Base-by-base conservation (phyloP, 30 jellyfish, hydroid and myxozoan species). In the Aurelia sp. region DNA sequence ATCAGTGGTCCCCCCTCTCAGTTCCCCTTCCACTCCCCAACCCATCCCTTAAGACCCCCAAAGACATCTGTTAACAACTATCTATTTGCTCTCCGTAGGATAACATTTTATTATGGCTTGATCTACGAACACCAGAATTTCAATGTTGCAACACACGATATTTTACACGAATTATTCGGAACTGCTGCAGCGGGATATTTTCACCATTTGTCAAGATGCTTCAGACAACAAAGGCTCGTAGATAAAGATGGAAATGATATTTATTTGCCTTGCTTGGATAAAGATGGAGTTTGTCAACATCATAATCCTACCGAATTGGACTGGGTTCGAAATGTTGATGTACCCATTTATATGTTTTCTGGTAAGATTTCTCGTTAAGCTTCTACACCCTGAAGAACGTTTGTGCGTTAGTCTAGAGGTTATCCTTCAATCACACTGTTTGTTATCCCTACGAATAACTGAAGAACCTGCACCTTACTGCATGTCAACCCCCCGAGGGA, bases 121-220 rank as follows among this genome's bases (percentile, higher is more conserved):
- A 63, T 89, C 6, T 89, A 89, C 79, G 91, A 74, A 53, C 97
- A 89, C 67, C 74, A 59, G 4, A 89, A 89, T 76, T 81, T 89
- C 80, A 89, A 89, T 53, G 74, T 80, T 13, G 84, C 47, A 30
- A 89, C 97, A 5, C 97, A 89, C 57, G 97, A 89, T 47, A 68
- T 33, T 3, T 53, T 89, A 30, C 97, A 89, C 53, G 97, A 89
- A 50, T 33, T 81, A 55, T 80, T 80, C 24, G 97, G 97, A 20
- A 87, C 91, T 3, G 97, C 89, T 19, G 78, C 97, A 0, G 84
- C 91, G 3, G 87, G 88, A 22, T 80, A 80, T 47, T 89, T 89
- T 40, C 75, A 77, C 30, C 97, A 89, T 13, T 41, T 81, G 21
- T 63, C 97, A 61, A 80, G 58, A 53, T 58, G 83, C 57, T 76